These are phyloP conservation scores for Netelia inedita DNA, from an alignment of 2,888 invertebrate species.

Conservation along the genomic window DNA sequence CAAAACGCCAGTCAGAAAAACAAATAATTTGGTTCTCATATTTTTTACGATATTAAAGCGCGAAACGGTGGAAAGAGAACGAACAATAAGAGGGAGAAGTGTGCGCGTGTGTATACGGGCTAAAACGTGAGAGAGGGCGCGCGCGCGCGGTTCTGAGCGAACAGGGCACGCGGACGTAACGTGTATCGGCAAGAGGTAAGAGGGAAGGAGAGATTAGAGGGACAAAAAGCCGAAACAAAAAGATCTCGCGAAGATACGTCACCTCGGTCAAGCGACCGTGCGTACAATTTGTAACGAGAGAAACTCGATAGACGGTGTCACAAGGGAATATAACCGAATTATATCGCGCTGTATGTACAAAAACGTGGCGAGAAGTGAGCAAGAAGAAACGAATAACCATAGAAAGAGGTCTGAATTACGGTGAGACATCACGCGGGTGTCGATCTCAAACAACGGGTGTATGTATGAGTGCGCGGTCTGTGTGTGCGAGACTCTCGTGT, in stretches of 20 bases:
- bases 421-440: background rate
- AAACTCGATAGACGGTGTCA: background rate
- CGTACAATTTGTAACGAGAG: background rate
- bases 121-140: conserved; percentile 24
- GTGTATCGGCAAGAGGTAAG: conserved; percentile 28
- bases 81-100: background rate
- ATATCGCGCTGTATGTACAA: background rate
- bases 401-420: background rate
- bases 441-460: no score
- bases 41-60: background rate
- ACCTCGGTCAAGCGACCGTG: no score
- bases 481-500: background rate
- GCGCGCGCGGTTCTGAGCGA: conserved; percentile 32
- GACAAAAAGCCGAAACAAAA: conserved; percentile 20
- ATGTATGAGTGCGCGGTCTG: no score
- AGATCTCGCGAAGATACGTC: background rate
- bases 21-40: background rate
- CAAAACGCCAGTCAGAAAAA: background rate
- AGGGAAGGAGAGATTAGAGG: conserved; percentile 24
- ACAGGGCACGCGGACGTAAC: conserved; percentile 16
- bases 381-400: background rate
- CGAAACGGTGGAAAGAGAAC: background rate
- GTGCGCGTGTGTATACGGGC: conserved; percentile 10
- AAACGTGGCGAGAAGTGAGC: background rate
- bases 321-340: background rate